These are phyloP conservation scores for Romanogobio albipinnatus DNA, from an alignment of 2,113 vertebrate species.

Conservation along the genomic window DNA sequence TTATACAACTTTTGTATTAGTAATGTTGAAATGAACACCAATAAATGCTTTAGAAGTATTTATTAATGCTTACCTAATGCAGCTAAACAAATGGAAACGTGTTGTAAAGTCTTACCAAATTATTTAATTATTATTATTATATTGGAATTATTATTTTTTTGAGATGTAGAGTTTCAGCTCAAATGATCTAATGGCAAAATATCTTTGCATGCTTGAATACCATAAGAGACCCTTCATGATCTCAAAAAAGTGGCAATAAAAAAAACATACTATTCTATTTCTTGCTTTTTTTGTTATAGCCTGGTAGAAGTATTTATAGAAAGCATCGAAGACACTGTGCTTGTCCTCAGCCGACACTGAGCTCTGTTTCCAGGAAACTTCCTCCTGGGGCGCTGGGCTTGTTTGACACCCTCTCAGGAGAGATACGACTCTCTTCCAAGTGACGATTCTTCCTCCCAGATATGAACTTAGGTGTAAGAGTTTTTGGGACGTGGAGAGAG, in stretches of 20 bases:
- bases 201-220: not conserved
- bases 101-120: not conserved
- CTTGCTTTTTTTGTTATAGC: not conserved
- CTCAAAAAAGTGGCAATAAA: not conserved
- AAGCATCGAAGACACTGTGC: not conserved
- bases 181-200: not conserved
- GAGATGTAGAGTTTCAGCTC: not conserved
- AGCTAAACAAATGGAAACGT: not conserved
- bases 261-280: not conserved
- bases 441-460: not conserved
- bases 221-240: not conserved
- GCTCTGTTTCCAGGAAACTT: slow-evolving; percentile 29
- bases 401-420: not conserved
- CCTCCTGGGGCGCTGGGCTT: not conserved
- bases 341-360: slow-evolving; percentile 9
- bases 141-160: not conserved
- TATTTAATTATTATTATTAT: not conserved
- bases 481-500: not conserved
- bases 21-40: not conserved
- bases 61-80: not conserved
- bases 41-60: not conserved
- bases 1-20: not conserved
- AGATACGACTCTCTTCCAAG: not conserved
- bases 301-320: not conserved
- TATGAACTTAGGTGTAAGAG: slow-evolving; percentile 1